Base-by-base conservation (phyloP, 2,888 invertebrate genomes). In the Homarus gammarus region DNA sequence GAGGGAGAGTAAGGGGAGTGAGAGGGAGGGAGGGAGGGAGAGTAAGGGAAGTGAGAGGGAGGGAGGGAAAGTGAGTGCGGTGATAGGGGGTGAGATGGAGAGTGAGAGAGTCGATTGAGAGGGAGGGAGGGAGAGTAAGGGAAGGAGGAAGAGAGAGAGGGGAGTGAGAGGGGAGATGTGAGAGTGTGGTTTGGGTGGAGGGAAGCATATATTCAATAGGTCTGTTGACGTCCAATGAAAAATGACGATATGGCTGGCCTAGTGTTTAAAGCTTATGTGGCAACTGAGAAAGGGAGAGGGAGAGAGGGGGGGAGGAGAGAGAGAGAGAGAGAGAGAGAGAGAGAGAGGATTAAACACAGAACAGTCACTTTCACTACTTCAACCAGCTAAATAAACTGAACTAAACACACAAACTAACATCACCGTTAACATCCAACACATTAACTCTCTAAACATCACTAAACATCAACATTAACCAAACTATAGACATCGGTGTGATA, bases 301-400 rank as follows among this genome's bases (percentile, higher is more conserved):
- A 18, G 51, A 49, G 49, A 40, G 78, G 40, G 27, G 27, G 78
- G 40, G 51, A 78, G 56, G 79, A 79, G 56, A 61, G 61, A 79
- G 79, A 61, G 61, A 61, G 56, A 79, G 56, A 79, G 61, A n/a
- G 79, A 79, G 79, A 49, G 79, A 79, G 79, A 49, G n/a, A 73
- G 22, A 73, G n/a, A 70, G 12, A 31, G 2, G 38, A 27, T 75
- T 0, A 78, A 27, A 38, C 18, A 27, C 22, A 31, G 70, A 31
- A 31, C 33, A 36, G 18, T 6, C n/a, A n/a, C n/a, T n/a, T n/a
- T n/a, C n/a, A n/a, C n/a, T n/a, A n/a, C n/a, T n/a, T n/a, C n/a
- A n/a, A n/a, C n/a, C n/a, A n/a, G n/a, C n/a, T n/a, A n/a, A n/a
- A n/a, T n/a, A n/a, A n/a, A n/a, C n/a, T n/a, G n/a, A n/a, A n/a